Percentiles rank a stretch among this genome's conserved stretches.
Evolutionary conservation across 2,888 invertebrate species (phyloP).

Genomic region (Deilephila elpenor): DNA sequence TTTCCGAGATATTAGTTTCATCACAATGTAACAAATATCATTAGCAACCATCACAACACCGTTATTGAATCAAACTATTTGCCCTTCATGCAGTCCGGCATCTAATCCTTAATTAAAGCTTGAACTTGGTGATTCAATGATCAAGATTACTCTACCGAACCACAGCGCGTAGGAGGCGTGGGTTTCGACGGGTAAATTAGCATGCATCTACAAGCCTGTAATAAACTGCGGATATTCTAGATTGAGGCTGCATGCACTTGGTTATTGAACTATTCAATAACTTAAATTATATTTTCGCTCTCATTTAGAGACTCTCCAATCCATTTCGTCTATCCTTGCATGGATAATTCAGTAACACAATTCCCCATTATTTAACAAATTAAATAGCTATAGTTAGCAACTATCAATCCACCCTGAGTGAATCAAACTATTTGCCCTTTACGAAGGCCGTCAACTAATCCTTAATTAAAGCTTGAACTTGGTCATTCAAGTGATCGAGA

Average conservation of each 20-base stretch:
- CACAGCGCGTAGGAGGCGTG: conserved; percentile 56
- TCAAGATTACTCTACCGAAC: conserved; percentile 39
- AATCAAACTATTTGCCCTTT: neutral
- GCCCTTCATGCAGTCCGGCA: neutral
- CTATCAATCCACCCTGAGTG: too few relatives aligned
- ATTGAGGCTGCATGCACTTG: neutral
- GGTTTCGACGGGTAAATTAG: conserved; percentile 46
- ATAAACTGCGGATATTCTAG: conserved; percentile 30
- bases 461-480: neutral
- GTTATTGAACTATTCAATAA: neutral
- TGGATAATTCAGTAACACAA: too few relatives aligned
- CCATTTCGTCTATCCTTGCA: too few relatives aligned
- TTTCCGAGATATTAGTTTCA: too few relatives aligned
- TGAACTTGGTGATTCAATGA: conserved; percentile 1
- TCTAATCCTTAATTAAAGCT: neutral
- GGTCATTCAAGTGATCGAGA: conserved; percentile 8
- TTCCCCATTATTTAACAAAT: too few relatives aligned
- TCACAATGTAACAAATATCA: too few relatives aligned
- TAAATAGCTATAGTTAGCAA: too few relatives aligned
- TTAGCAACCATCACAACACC: too few relatives aligned
- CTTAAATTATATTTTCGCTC: too few relatives aligned
- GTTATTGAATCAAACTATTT: too few relatives aligned
- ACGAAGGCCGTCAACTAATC: neutral
- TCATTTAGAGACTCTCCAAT: too few relatives aligned
- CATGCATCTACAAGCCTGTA: conserved; percentile 39